Evolutionary conservation across 2,113 vertebrate genomes (phyloP), one percentile per base, ranked within the genome.

Genomic region (Oophaga pumilio): DNA sequence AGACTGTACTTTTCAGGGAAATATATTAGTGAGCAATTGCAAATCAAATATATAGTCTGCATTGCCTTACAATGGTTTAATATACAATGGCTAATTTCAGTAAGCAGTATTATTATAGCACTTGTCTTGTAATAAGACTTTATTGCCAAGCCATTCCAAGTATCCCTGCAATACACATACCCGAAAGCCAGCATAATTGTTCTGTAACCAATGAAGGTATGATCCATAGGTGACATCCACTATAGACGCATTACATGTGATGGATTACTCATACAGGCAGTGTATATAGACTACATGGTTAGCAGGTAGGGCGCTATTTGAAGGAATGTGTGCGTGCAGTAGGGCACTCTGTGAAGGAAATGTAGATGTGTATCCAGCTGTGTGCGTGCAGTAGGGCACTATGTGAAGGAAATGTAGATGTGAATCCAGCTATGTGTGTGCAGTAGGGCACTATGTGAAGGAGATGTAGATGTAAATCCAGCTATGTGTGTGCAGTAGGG

Each of bases 81-180:
- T 7, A 24, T 24, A 66, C 24, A 8, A 11, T 66, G 2, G 33
- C 33, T 43, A 43, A 2, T 18, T 49, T 82, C 11, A 66, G 59
- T 43, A 82, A 66, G 22, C 62, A 53, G 43, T 52, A 28, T 22
- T 15, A 20, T 82, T 49, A 82, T 24, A 69, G 11, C 33, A n/a
- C 7, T 69, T 53, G 17, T 66, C 8, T 26, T 26, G 9, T 68
- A 14, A 26, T 15, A 68, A 13, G 2, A 53, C 12, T 52, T 28
- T 76, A 33, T 60, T 28, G 60, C 76, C 69, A 86, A 86, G 85
- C 60, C 85, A 86, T 86, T 86, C 76, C 76, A 86, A 86, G 85
- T 86, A 79, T 86, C 76, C 76, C 71, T 60, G 53, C 76, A 57
- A 80, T 56, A n/a, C 43, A 15, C 13, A 5, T 26, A 3, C 50